Base-by-base conservation (phyloP, 2,113 vertebrate species). In the Phaetusa simplex region DNA sequence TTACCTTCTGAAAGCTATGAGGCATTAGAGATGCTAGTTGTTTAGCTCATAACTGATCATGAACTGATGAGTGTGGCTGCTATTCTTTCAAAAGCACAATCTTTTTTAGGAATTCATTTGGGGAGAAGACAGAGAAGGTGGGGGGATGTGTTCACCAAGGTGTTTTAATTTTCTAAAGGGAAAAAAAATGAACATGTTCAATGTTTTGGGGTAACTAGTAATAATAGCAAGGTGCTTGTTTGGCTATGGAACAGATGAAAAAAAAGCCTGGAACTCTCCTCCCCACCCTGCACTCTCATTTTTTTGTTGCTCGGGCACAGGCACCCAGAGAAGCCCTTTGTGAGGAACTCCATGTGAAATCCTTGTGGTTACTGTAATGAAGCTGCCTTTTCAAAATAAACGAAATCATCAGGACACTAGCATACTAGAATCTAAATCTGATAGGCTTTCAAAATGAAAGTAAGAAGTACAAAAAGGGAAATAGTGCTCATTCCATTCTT, bases 101-200 rank as follows among this genome's bases (percentile, higher is more conserved):
- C 8, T 55, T 36, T 82, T 43, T 12, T 52, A 34, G 40, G 34
- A 67, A 49, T 82, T 74, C 11, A 2, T 24, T 76, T 13, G 36
- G 26, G 38, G 23, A 84, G 23, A 55, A 67, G 23, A 16, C 11
- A 9, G 21, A 22, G 42, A 69, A 40, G 17, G 24, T 10, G 11
- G 32, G 17, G 32, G 20, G 8, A 18, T 36, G n/a, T 9, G 20
- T 77, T 65, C 32, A 36, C 23, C 8, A 26, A 34, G 43, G 45
- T 5, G 5, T 15, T 72, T 91, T 45, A 9, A 30, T 79, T 67
- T 72, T 36, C 12, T 26, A 34, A 81, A n/a, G 34, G 6, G 6
- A 0, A 19, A 56, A 18, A n/a, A n/a, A 40, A 5, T 0, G 1
- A 22, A 19, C 6, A 7, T 24, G 4, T n/a, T n/a, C 11, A 8